Base-by-base conservation (phyloP, 2,888 invertebrate genomes). In the Physocephala rufipes region DNA sequence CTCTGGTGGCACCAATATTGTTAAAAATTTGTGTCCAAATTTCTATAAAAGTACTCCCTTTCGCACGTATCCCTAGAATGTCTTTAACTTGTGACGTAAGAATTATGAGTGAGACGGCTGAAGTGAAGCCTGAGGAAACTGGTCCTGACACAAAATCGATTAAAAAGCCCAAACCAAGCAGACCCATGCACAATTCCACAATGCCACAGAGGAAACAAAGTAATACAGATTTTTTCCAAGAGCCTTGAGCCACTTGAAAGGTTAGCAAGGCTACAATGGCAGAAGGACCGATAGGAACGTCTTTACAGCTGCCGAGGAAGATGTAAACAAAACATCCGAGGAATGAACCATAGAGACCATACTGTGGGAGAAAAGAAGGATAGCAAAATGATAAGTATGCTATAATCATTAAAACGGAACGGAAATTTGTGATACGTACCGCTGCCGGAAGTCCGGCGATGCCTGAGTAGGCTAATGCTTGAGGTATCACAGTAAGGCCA, bases 261-360 rank as follows among this genome's bases (percentile, higher is more conserved):
- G 95, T 95, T 77, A 97, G 89, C 71, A 97, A 87, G 3, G 96
- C 94, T 76, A 95, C 92, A 79, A 97, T 95, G 74, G 97, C 96
- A 1, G 96, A 96, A 19, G 97, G 97, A 15, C 97, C 96, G 78
- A 96, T 90, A 0, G 96, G 96, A 73, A 96, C 93, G 84, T 96
- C 96, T 84, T 95, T 95, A 82, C 95, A 95, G 75, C 95, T 95
- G 62, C 97, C 97, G 78, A 97, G 89, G 77, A 97, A 87, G 79
- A 95, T 93, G 88, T 97, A 97, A 74, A 96, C 89, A 86, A 97
- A 93, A 84, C 94, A 93, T 59, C 96, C 95, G 80, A 96, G 87
- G 87, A 97, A 97, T n/a, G 96, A 95, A 67, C 95, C 94, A 86
- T 97, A 97, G 66, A 97, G 88, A 55, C 97, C 97, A 86, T 95